Base-by-base conservation (phyloP, 2,113 vertebrate genomes). In the Ciconia stormi region DNA sequence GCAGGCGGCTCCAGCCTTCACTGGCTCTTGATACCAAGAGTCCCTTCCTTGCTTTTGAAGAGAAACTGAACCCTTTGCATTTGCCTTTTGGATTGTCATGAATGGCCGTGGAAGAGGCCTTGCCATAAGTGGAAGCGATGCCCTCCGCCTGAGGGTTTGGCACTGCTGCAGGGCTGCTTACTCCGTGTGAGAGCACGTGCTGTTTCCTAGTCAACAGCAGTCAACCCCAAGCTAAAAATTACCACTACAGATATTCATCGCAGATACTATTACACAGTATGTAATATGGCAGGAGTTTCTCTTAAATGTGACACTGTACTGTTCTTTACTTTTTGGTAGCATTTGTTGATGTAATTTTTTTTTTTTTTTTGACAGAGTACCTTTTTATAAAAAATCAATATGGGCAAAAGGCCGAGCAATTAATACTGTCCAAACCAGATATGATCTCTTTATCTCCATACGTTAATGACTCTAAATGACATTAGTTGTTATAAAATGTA, bases 281-380 rank as follows among this genome's bases (percentile, higher is more conserved):
- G 83, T 97, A 92, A 70, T 38, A 49, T 81, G 80, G 69, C 87
- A 91, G 87, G 58, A 86, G 77, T 87, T 92, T 93, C 94, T 97
- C 87, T 74, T 89, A 42, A 66, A 56, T 89, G 73, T 96, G 59
- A 95, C 22, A 4, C 90, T 96, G 65, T 87, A 87, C 96, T 93
- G 73, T 97, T 94, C 92, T 97, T 98, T 92, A 95, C 70, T 96
- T 97, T 97, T 95, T 89, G 69, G 93, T 98, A 97, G 90, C 89
- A 95, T 95, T 97, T 94, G 96, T 97, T 97, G 85, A 79, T 85
- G 95, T 95, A 97, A 97, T 97, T 96, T 63, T 91, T 97, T 93
- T 98, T 98, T n/a, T n/a, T 98, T 98, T 98, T 98, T 98, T 96
- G 77, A 97, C 80, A 74, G 97, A 95, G 90, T 94, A 95, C 49